These are phyloP conservation scores for Itoplectis maculator DNA, from an alignment of 2,888 invertebrate species.

Conservation along the genomic window DNA sequence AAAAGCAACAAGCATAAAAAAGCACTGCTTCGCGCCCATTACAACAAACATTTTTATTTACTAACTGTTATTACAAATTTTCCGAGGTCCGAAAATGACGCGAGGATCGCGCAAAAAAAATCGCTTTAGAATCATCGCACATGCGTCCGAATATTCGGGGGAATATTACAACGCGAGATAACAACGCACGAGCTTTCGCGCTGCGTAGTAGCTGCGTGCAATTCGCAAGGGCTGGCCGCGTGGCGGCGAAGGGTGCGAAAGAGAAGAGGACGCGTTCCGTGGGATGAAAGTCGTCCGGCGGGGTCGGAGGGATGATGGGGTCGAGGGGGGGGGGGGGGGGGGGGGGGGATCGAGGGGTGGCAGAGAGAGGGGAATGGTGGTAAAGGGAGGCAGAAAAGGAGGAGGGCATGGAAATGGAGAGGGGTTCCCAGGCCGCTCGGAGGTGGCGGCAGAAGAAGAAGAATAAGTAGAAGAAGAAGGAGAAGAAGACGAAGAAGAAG, in stretches of 20 bases:
- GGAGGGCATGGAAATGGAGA: constrained; percentile 76
- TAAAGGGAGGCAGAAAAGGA: too few species aligned
- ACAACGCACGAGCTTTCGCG: constrained; percentile 7
- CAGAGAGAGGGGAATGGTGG: constrained; percentile 60
- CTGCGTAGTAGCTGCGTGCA: constrained; percentile 12
- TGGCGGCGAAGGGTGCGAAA: constrained; percentile 67
- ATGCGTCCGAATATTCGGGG: constrained; percentile 10
- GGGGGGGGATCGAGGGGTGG: too few species aligned
- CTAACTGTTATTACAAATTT: too few species aligned
- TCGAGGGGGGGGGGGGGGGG: constrained; percentile 48
- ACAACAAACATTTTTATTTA: too few species aligned
- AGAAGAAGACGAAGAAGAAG: constrained; percentile 66
- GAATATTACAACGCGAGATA: too few species aligned
- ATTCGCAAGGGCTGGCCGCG: constrained; percentile 63
- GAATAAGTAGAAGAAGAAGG: constrained; percentile 39
- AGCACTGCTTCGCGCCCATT: too few species aligned
- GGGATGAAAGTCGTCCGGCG: constrained; percentile 63
- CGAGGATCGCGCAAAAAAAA: too few species aligned
- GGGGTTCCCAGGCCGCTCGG: constrained; percentile 71
- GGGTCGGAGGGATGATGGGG: background rate
- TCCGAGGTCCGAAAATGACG: too few species aligned
- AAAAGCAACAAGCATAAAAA: too few species aligned
- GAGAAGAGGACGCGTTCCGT: constrained; percentile 50
- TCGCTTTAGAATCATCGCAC: background rate
- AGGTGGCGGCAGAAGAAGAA: constrained; percentile 66